Evolutionary conservation across 2,888 invertebrate genomes (phyloP), one percentile per base, ranked within the genome.

Genomic region (Scaptomyza cyrtandrae): DNA sequence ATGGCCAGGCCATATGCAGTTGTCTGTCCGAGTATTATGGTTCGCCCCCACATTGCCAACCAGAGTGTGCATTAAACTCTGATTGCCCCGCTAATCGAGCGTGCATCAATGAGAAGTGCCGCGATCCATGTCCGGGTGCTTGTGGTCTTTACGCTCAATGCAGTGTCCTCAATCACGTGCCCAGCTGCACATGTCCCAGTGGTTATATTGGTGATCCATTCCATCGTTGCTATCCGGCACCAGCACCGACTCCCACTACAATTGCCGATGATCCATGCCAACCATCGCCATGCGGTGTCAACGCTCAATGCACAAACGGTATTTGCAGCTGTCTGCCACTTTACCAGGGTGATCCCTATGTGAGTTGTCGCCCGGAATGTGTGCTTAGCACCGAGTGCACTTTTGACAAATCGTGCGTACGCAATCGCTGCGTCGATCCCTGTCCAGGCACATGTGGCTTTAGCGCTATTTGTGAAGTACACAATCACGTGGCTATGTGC

Each of bases 301-400:
- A 95, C 80, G 93, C 95, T 55, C 92, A 93, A 29, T 96, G 96
- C 75, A 93, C 94, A 52, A 92, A 93, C 49, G 95, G 95, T 57
- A 94, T 94, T 6, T 96, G 96, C 89, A 94, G 95, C 14, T 96
- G 96, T 89, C 92, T 95, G 76, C 92, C 94, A 24, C 94, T 95
- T 77, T 96, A 94, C 90, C 93, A 94, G 31, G 96, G 96, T 60
- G 91, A 93, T 56, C 96, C 96, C 31, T 88, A 88, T 35, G 95
- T 95, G 27, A 95, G 94, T 75, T 96, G 96, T 90, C 93, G 95
- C 67, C 96, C 96, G 11, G 95, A 96, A 92, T 96, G 96, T 90
- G 93, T 95, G 29, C 94, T 95, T 71, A 96, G 95, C 89, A 94
- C 94, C 61, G 95, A 96, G 92, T 96, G 96, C 88, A 79, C 94